phyloP scores from a whole-genome alignment of 2,113 vertebrate species.

The Barnardius zonarius region DNA sequence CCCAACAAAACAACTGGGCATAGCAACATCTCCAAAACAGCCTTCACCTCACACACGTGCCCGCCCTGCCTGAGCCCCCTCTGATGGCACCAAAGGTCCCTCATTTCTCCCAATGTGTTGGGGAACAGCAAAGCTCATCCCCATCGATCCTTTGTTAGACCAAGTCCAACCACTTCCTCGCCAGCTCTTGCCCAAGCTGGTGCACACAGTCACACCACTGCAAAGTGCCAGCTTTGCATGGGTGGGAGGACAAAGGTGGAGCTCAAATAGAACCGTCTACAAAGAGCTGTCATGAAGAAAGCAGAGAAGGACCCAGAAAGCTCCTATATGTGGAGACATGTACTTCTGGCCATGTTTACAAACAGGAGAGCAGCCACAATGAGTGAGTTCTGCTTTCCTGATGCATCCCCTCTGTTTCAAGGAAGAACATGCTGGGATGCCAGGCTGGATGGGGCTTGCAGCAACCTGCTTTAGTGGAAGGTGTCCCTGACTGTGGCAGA shows the following conservation, averaged over 20 bases:
- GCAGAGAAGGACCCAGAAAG: neutral
- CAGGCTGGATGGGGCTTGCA: neutral
- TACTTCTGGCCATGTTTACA: fast-evolving
- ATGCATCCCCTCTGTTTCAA: neutral
- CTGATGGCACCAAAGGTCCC: fast-evolving
- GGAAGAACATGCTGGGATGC: neutral
- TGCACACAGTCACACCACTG: fast-evolving
- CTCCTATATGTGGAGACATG: neutral
- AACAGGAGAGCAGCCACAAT: neutral
- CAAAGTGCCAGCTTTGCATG: fast-evolving
- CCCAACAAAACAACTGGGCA: constrained; percentile 34
- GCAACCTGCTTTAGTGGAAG: neutral
- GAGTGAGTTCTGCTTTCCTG: neutral
- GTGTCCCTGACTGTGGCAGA: neutral
- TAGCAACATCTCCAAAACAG: constrained; percentile 44
- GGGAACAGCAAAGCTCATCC: neutral
- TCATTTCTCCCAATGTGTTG: fast-evolving
- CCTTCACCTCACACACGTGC: neutral
- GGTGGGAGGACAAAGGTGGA: neutral
- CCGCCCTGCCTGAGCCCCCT: neutral
- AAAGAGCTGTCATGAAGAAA: neutral
- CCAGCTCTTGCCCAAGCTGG: neutral
- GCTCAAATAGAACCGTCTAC: neutral
- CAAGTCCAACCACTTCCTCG: neutral
- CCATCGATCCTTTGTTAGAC: fast-evolving